Percentiles rank a stretch among this genome's conserved stretches.
phyloP scores from a whole-genome alignment of 2,113 vertebrate species.

The Dasypus novemcinctus region DNA sequence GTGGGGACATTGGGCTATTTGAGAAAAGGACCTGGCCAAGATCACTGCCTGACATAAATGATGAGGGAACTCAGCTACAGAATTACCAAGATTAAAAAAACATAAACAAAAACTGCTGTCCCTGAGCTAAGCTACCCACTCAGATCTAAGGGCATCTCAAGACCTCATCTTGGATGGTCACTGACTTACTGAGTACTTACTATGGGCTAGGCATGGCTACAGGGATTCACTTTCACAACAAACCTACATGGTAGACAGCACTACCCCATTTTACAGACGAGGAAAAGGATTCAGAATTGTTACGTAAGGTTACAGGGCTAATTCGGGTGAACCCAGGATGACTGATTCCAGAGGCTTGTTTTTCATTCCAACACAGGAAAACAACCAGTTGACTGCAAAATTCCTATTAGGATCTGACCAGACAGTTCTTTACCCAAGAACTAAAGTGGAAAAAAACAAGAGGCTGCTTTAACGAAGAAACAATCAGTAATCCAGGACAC shows the following conservation, averaged over 20 bases:
- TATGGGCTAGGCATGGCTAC: not conserved
- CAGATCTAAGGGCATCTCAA: not conserved
- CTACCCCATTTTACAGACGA: slow-evolving; percentile 12
- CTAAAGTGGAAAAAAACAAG: not conserved
- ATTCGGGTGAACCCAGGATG: not conserved
- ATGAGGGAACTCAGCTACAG: not conserved
- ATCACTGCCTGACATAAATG: not conserved
- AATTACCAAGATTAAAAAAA: not conserved
- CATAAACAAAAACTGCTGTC: not conserved
- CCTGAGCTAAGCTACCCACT: not conserved
- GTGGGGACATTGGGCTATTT: not conserved
- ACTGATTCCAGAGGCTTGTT: not conserved
- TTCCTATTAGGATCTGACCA: not conserved
- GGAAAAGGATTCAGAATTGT: not conserved
- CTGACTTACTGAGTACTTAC: not conserved
- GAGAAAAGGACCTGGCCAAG: not conserved
- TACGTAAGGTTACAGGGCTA: not conserved
- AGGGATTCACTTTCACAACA: not conserved
- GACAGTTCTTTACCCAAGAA: not conserved
- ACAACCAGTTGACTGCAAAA: not conserved
- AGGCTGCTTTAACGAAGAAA: not conserved
- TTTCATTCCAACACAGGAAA: not conserved
- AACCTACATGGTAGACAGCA: not conserved
- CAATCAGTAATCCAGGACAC: slow-evolving; percentile 16
- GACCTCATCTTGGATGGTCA: not conserved